phyloP scores from a whole-genome alignment of 2,797 vertebrate species.

The Oreochromis mossambicus region DNA sequence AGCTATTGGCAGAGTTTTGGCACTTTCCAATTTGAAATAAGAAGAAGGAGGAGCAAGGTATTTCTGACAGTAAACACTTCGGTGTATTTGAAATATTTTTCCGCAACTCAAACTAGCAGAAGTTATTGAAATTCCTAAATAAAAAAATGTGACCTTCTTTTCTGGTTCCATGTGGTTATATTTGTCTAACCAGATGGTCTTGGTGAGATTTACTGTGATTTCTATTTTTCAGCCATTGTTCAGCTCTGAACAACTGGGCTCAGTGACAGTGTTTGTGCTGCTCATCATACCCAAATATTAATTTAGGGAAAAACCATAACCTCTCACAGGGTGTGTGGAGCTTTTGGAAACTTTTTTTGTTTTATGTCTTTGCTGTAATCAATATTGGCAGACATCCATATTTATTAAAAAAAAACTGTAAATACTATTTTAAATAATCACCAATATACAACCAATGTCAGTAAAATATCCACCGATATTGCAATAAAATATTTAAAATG shows the following conservation, averaged over 20 bases:
- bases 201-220: background rate
- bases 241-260: background rate
- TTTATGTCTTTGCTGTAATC: background rate
- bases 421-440: background rate
- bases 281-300: background rate
- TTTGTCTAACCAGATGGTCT: background rate
- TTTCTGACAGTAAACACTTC: background rate
- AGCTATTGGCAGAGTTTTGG: background rate
- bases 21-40: background rate
- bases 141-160: background rate
- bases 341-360: background rate
- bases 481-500: background rate
- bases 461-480: background rate
- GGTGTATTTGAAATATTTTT: background rate
- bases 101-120: background rate
- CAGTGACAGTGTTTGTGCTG: background rate
- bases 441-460: background rate
- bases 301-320: background rate
- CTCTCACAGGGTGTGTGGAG: background rate
- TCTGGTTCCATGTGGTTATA: background rate
- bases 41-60: background rate
- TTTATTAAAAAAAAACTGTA: background rate
- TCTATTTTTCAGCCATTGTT: background rate
- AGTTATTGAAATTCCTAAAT: background rate
- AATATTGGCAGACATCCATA: background rate